Base-by-base conservation (phyloP, 2,797 vertebrate genomes). In the Gallinago stenura region DNA sequence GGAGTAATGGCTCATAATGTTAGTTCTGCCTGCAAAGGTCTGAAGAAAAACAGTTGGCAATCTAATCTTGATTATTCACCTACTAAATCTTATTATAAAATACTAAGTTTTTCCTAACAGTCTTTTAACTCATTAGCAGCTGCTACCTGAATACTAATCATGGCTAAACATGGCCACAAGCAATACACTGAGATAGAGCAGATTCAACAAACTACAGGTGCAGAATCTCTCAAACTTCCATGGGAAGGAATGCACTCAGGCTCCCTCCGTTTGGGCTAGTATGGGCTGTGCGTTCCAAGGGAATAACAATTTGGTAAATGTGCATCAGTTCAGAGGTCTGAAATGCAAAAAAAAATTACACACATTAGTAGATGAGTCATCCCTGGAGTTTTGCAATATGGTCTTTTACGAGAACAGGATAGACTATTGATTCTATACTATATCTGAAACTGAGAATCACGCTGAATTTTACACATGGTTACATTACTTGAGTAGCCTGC, bases 221-320 rank as follows among this genome's bases (percentile, higher is more conserved):
- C 37, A 65, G 91, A 83, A 37, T 71, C 86, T 91, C 85, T 88
- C 69, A 46, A 20, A n/a, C 61, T 88, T 62, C 30, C 30, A 10
- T 14, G 0, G 0, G 43, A 45, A 91, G 50, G 30, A 58, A 19
- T 21, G 33, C 35, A 18, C 20, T 30, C 1, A 2, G 54, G 46
- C 22, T 87, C 28, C 41, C 60, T 68, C 33, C 35, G 21, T 70
- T 66, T n/a, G 1, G 3, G 58, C 45, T 41, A 8, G 5, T 12
- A 22, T 15, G 37, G 48, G 68, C 43, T n/a, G 11, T 46, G 22
- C 53, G 16, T 53, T 90, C 62, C 54, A 62, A 60, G 33, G 58
- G n/a, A 73, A 8, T 8, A 75, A 64, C 25, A 48, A 17, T 56
- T 60, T 70, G 46, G 66, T 25, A 71, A 93, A 75, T 12, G 72